Conservation (phyloP, 2,888 invertebrate species). For the Pseudoips prasinana region DNA sequence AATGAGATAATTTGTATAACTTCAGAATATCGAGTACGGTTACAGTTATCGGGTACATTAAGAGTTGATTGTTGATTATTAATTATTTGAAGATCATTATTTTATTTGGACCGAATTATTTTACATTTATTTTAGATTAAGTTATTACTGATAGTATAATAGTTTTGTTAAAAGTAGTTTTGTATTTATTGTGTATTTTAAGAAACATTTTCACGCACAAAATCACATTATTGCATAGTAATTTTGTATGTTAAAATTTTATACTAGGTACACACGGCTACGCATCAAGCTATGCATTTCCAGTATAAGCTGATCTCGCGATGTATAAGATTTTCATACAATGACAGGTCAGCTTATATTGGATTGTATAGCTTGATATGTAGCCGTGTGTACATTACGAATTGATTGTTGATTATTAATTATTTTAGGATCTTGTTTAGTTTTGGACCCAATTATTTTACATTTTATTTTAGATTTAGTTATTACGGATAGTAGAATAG, state of each 20-base stretch:
- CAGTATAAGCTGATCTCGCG: too few relatives aligned
- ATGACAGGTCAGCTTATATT: too few relatives aligned
- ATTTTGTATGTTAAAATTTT: too few relatives aligned
- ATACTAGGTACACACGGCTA: too few relatives aligned
- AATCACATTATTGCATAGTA: too few relatives aligned
- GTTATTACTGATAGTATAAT: background rate
- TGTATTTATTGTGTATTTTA: too few relatives aligned
- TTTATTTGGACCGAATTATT: background rate
- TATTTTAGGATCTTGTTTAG: conserved; percentile 1
- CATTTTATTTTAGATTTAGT: background rate
- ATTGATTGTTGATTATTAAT: conserved; percentile 7
- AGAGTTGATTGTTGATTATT: conserved; percentile 6
- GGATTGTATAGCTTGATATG: too few relatives aligned
- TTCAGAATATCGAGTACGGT: background rate
- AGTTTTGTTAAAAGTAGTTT: too few relatives aligned
- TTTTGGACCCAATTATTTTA: background rate
- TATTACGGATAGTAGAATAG: background rate
- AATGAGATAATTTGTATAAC: too few relatives aligned
- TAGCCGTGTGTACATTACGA: conserved; percentile 3
- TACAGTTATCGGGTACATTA: conserved; percentile 2
- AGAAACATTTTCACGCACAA: too few relatives aligned
- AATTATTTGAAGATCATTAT: conserved; percentile 1
- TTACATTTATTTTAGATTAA: background rate
- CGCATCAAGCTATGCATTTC: too few relatives aligned
- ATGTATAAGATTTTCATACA: too few relatives aligned